Evolutionary conservation across 2,113 vertebrate species (phyloP), one percentile per base, ranked within the genome.

Genomic region (Ochotona princeps): DNA sequence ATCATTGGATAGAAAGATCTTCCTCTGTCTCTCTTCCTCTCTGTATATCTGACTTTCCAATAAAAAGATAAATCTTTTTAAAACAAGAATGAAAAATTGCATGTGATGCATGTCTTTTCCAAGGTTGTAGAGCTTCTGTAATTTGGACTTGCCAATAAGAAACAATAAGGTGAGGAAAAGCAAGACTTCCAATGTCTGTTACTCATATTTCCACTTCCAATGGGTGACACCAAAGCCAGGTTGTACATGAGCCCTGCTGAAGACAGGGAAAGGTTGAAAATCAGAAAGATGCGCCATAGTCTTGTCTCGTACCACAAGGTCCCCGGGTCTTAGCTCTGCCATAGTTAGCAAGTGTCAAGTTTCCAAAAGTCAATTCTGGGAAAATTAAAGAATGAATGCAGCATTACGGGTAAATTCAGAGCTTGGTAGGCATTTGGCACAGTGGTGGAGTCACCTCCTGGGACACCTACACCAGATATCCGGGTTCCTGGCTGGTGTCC

Each of bases 311-410:
- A 32, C 28, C 15, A 26, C 0, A 75, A 8, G 61, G 7, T 21
- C 38, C 23, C 11, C 0, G 8, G 7, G 25, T 54, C 92, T 94
- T 63, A 81, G 30, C 57, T 84, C 12, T 74, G 49, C 73, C 32
- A 74, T n/a, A 75, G 28, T 32, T 30, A 89, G 32, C 35, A 66
- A 79, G 17, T 4, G 8, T 72, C 73, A 82, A 73, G 70, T 88
- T 89, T 82, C 51, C 18, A 91, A 84, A 92, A 79, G 63, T 65
- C 25, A 85, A 14, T 85, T 84, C 72, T 94, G 67, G 28, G 28
- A 83, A 94, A 91, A 79, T 7, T 25, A 69, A 30, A 84, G 63
- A 95, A 91, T 92, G 38, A 44, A 44, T 44, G 38, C 38, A 57
- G 5, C 18, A 4, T 57, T 57, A 20, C 14, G 14, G 18, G 11